Percentiles rank a stretch among this genome's conserved stretches.
Conservation (phyloP, 2,113 vertebrate species). For the Gila orcuttii region DNA sequence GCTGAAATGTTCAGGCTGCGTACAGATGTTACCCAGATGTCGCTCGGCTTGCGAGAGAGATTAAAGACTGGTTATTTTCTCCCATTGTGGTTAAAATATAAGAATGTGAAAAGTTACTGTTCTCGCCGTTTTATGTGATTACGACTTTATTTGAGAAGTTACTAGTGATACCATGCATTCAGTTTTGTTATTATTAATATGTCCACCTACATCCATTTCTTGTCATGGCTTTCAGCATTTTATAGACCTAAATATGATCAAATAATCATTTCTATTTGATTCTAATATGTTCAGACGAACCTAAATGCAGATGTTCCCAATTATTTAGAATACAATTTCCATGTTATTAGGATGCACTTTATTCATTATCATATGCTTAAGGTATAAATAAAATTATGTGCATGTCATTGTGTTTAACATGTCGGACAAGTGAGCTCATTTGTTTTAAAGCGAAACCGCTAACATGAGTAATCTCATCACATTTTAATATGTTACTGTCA, state of each 20-base stretch:
- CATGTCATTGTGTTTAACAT: slow-evolving; percentile 51
- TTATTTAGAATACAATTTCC: slow-evolving; percentile 31
- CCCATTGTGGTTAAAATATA: neutral
- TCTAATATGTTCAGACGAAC: neutral
- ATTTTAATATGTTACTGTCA: slow-evolving; percentile 59
- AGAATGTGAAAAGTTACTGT: neutral
- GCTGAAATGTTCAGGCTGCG: slow-evolving; percentile 4
- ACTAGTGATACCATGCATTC: neutral
- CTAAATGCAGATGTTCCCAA: slow-evolving; percentile 13
- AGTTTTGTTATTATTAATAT: neutral
- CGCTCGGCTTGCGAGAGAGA: neutral
- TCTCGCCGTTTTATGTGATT: neutral
- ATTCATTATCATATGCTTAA: slow-evolving; percentile 54
- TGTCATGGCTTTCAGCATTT: neutral
- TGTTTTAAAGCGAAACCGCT: slow-evolving; percentile 53
- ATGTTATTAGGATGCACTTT: slow-evolving; percentile 49
- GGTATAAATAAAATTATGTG: slow-evolving; percentile 48
- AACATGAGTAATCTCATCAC: slow-evolving; percentile 48
- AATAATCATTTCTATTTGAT: neutral
- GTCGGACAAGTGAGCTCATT: slow-evolving; percentile 52
- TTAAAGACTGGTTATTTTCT: slow-evolving; percentile 39
- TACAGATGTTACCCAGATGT: slow-evolving; percentile 66
- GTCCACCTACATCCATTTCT: neutral
- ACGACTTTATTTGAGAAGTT: neutral
- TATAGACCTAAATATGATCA: neutral